Base-by-base conservation (phyloP, 2,797 vertebrate species). In the Trematomus bernacchii region DNA sequence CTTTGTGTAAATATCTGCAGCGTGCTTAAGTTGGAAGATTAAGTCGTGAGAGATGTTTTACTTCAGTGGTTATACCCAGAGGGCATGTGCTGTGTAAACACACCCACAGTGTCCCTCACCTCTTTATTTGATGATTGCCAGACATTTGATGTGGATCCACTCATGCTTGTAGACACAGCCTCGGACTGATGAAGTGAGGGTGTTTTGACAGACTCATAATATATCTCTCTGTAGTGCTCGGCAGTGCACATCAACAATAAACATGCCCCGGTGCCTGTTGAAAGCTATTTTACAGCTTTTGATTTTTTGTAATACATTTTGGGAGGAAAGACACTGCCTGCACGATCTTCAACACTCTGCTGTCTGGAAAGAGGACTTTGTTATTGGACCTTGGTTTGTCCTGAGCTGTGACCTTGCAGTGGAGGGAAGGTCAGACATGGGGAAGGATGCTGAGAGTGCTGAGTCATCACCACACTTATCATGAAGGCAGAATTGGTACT, bases 221-320 rank as follows among this genome's bases (percentile, higher is more conserved):
- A 78, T 76, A 80, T 85, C 77, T 88, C 80, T 70, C 46, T 69
- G 69, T 59, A 64, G 67, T 65, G 77, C 72, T 64, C 74, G 75
- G 74, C 78, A 79, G 82, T 3, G 51, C 61, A n/a, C 15, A 77
- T 86, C 69, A 80, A 73, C 79, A 84, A 83, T 86, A 83, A 88
- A 83, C 85, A 80, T 79, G 85, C 71, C 71, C 64, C 77, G 76
- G 51, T 84, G 79, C 64, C 65, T 67, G 84, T 71, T 84, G 69
- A 71, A 72, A 83, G 61, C 75, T 80, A 79, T 86, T 87, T 88
- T 90, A 84, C 75, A 85, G 73, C 79, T 82, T 73, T 69, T 82
- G 83, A 83, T 82, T 83, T 5, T 73, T 72, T 50, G 51, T 79
- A 79, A 78, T 86, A 85, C 75, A 84, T 77, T 73, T 65, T 42